phyloP scores from a whole-genome alignment of 2,888 invertebrate species.

The Hesperia comma region DNA sequence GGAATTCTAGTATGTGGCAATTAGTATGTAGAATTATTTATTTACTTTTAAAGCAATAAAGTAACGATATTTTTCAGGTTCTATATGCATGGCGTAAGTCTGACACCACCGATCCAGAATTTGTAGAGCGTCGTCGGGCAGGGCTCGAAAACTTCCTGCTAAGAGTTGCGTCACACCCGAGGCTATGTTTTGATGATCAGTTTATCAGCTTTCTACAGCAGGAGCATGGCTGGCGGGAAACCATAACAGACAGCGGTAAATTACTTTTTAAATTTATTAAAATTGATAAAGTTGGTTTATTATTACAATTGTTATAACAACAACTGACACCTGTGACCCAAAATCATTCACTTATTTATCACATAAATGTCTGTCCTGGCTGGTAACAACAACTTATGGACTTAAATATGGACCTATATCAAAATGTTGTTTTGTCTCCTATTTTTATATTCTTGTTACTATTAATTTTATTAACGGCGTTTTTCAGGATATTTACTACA shows the following conservation, averaged over 20 bases:
- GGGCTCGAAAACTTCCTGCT: constrained; percentile 92
- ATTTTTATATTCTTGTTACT: neutral
- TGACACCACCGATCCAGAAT: constrained; percentile 93
- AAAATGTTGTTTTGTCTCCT: no score
- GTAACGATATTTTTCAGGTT: constrained; percentile 62
- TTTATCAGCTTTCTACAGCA: constrained; percentile 91
- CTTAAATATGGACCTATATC: no score
- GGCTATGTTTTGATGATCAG: constrained; percentile 89
- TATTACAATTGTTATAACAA: no score
- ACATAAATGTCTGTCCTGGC: no score
- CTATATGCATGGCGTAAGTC: constrained; percentile 92
- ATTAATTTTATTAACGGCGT: constrained; percentile 15
- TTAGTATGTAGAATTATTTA: neutral
- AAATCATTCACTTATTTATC: no score
- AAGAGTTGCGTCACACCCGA: constrained; percentile 89
- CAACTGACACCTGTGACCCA: no score
- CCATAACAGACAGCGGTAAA: constrained; percentile 88
- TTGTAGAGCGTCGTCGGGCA: constrained; percentile 91
- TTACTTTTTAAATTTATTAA: neutral
- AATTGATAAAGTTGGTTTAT: no score
- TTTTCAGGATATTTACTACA: constrained; percentile 87
- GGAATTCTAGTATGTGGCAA: no score
- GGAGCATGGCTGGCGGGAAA: constrained; percentile 91
- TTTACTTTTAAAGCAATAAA: neutral
- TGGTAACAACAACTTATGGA: no score